These are phyloP conservation scores for Cacatua alba DNA, from an alignment of 2,113 vertebrate species.

Conservation along the genomic window DNA sequence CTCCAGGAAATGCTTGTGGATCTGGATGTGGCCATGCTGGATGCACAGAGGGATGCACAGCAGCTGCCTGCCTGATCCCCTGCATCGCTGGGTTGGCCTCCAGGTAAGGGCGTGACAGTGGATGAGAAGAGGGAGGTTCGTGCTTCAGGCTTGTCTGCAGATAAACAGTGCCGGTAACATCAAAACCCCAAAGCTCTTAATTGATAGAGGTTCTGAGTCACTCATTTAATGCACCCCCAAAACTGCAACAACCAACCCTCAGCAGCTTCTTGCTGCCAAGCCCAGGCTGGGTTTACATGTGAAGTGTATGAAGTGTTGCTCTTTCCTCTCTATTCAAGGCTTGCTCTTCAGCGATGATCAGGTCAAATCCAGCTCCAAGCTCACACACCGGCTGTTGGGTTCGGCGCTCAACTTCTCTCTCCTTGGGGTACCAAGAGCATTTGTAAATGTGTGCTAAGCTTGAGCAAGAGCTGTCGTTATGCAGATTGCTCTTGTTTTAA, in stretches of 20 bases:
- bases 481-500: neutral
- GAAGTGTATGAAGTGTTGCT: neutral
- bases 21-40: neutral
- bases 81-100: rapidly evolving
- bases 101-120: neutral
- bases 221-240: neutral
- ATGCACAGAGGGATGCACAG: neutral
- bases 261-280: neutral
- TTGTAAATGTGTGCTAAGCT: neutral
- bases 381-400: neutral
- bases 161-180: neutral
- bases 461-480: neutral
- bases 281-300: neutral
- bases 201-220: neutral
- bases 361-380: neutral
- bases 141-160: neutral
- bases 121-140: neutral
- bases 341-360: neutral
- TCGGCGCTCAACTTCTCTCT: rapidly evolving
- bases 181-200: neutral
- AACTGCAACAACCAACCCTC: neutral
- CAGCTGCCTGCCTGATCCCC: neutral
- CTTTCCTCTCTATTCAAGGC: rapidly evolving
- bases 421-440: neutral
- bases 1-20: neutral